Evolutionary conservation across 2,888 invertebrate genomes (phyloP).

Genomic region (Agrochola lychnidis): DNA sequence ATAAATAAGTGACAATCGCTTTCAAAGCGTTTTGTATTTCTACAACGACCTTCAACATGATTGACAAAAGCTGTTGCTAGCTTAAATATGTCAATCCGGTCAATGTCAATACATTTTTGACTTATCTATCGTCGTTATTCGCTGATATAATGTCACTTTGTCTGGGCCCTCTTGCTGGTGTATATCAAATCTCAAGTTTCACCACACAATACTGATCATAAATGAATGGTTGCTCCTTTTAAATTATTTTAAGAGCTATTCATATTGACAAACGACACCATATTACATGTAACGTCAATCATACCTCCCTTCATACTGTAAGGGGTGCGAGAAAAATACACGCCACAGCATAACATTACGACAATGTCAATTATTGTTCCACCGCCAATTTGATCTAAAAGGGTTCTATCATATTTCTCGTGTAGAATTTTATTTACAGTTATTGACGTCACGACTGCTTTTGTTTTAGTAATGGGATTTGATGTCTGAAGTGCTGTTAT

Average conservation of each 20-base stretch:
- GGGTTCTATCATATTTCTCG: constrained; percentile 57
- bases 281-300: constrained; percentile 33
- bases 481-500: constrained; percentile 24
- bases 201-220: no score
- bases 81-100: no score
- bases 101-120: no score
- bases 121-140: no score
- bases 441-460: constrained; percentile 45
- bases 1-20: no score
- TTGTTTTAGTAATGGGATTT: constrained; percentile 39
- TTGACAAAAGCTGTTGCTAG: no score
- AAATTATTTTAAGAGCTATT: constrained; percentile 1
- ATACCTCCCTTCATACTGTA: constrained; percentile 31
- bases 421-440: constrained; percentile 37
- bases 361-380: constrained; percentile 58
- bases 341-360: constrained; percentile 31
- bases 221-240: neutral
- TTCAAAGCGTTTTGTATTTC: no score
- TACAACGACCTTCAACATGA: no score
- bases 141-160: no score
- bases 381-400: constrained; percentile 52
- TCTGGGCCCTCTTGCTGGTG: no score
- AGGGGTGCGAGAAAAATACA: constrained; percentile 42
- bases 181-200: no score
- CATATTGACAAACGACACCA: constrained; percentile 9